Conservation (phyloP, 37 sponge, comb jelly and placozoan species). For the Beroe forskalii region DNA sequence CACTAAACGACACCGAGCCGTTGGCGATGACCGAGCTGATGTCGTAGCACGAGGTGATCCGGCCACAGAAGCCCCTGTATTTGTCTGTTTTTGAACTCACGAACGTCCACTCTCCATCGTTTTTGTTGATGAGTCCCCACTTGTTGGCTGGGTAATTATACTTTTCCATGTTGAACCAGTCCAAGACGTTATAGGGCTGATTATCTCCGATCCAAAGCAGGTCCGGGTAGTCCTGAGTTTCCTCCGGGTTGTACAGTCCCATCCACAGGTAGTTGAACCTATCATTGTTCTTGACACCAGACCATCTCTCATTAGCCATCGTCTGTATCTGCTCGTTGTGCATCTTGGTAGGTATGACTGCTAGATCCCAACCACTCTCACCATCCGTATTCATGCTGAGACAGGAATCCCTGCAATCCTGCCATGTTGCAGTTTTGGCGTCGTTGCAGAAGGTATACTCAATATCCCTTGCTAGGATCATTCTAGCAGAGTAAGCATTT, state of each 20-base stretch:
- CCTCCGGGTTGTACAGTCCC: background rate
- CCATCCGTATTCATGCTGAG: background rate
- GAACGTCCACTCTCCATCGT: background rate
- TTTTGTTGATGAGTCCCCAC: background rate
- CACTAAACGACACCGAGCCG: background rate
- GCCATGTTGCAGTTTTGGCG: background rate
- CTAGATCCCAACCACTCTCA: background rate
- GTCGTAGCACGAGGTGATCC: background rate
- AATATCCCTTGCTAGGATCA: background rate
- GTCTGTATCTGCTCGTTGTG: background rate
- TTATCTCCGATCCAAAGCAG: too few relatives aligned
- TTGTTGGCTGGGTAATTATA: background rate
- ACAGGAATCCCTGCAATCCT: background rate
- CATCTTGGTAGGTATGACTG: background rate
- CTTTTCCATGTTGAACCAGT: background rate
- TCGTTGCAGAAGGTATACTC: conserved; percentile 12
- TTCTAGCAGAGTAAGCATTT: background rate
- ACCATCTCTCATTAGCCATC: background rate
- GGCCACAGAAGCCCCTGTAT: background rate
- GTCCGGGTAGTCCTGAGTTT: background rate
- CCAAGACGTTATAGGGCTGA: too few relatives aligned
- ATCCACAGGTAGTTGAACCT: conserved; percentile 35
- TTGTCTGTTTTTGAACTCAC: background rate
- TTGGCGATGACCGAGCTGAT: background rate
- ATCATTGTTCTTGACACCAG: background rate